These are phyloP conservation scores for Anas flavirostris DNA, from an alignment of 2,797 vertebrate genomes.

Conservation along the genomic window DNA sequence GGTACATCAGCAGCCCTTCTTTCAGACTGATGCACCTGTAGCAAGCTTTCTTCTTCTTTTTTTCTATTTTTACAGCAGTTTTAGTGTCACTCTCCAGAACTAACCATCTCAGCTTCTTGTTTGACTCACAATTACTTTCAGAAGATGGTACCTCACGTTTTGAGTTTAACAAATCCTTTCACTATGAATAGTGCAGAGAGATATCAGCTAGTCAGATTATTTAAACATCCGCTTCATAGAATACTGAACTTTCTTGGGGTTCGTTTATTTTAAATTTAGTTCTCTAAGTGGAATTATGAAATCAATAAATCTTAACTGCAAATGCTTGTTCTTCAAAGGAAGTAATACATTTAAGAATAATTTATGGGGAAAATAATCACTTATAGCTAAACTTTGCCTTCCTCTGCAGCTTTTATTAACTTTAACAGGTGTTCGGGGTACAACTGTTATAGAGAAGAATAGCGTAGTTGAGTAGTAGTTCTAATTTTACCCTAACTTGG, in stretches of 20 bases:
- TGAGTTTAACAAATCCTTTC: constrained; percentile 73
- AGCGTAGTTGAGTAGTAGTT: background rate
- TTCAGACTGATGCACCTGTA: constrained; percentile 65
- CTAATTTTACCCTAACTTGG: constrained; percentile 41
- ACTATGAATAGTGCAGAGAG: constrained; percentile 68
- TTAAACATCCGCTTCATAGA: constrained; percentile 74
- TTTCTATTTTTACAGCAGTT: constrained; percentile 66
- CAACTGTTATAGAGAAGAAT: constrained; percentile 6
- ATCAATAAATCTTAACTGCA: constrained; percentile 67
- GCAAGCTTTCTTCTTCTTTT: constrained; percentile 46
- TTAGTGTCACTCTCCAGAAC: constrained; percentile 57
- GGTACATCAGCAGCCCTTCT: constrained; percentile 52
- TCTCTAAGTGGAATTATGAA: constrained; percentile 67
- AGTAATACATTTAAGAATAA: constrained; percentile 49
- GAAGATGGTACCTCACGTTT: constrained; percentile 68
- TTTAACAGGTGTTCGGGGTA: constrained; percentile 32
- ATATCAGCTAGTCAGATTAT: constrained; percentile 41
- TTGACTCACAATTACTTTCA: constrained; percentile 75
- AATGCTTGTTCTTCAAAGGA: constrained; percentile 61
- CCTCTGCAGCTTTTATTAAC: constrained; percentile 59
- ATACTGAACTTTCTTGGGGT: constrained; percentile 65
- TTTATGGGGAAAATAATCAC: constrained; percentile 18
- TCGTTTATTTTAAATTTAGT: constrained; percentile 71
- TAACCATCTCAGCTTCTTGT: constrained; percentile 66
- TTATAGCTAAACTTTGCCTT: constrained; percentile 30